Percentiles rank a stretch among this genome's conserved stretches.
phyloP scores from a whole-genome alignment of 1,140 invertebrate genomes.

The Aphelinus atriplicis region DNA sequence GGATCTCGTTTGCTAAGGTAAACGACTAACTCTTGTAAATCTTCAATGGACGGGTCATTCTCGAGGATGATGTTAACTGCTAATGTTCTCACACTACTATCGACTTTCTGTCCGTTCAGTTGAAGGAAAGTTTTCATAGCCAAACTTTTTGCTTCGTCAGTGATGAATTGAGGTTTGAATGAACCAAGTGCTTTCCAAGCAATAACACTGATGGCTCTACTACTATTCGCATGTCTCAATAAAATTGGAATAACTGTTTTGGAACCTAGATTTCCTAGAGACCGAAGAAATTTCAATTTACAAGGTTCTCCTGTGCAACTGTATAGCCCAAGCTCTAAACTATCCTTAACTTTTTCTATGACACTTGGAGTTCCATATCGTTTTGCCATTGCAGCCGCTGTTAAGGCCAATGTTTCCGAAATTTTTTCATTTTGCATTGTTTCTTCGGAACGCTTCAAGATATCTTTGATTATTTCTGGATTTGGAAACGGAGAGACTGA shows the following conservation, averaged over 20 bases:
- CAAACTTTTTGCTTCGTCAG: conserved; percentile 60
- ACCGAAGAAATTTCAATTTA: conserved; percentile 71
- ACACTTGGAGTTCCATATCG: conserved; percentile 53
- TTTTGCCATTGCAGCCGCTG: conserved; percentile 71
- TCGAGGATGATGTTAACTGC: conserved; percentile 79
- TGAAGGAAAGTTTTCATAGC: conserved; percentile 75
- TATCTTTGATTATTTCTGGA: conserved; percentile 70
- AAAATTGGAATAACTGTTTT: conserved; percentile 69
- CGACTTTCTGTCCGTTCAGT: conserved; percentile 68
- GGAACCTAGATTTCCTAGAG: conserved; percentile 74
- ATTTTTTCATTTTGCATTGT: conserved; percentile 69
- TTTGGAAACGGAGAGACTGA: conserved; percentile 68
- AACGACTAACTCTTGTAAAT: conserved; percentile 67
- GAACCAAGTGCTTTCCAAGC: conserved; percentile 74
- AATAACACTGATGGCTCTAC: conserved; percentile 67
- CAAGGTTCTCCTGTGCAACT: conserved; percentile 69
- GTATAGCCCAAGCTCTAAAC: conserved; percentile 66
- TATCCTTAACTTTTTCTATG: conserved; percentile 64
- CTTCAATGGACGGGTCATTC: conserved; percentile 65
- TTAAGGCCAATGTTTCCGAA: conserved; percentile 73
- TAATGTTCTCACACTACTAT: conserved; percentile 77
- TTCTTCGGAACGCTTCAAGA: conserved; percentile 65
- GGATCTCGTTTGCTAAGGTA: conserved; percentile 68
- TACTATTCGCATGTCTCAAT: conserved; percentile 66
- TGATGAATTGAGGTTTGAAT: conserved; percentile 63